phyloP scores from a whole-genome alignment of 1,140 invertebrate genomes.

The Protaetia brevitarsis region DNA sequence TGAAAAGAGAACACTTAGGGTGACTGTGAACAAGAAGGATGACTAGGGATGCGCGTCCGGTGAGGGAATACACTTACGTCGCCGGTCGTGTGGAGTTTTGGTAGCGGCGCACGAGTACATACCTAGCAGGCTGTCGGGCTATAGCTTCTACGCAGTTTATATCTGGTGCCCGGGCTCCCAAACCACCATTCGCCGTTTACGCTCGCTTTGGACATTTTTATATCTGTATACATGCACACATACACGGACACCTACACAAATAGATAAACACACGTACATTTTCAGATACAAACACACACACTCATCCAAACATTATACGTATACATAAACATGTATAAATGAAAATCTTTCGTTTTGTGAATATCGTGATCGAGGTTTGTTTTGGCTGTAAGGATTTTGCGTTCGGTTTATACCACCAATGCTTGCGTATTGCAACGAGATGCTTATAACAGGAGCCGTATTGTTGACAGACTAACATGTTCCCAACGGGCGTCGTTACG shows the following conservation, averaged over 20 bases:
- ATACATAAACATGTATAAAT: neutral
- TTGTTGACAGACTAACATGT: neutral
- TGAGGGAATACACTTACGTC: slow-evolving; percentile 14
- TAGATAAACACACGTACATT: neutral
- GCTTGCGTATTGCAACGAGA: neutral
- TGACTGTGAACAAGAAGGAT: slow-evolving; percentile 21
- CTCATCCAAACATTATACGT: neutral
- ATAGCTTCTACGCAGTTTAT: slow-evolving; percentile 21
- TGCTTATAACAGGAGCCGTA: neutral
- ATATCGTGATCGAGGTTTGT: slow-evolving; percentile 1
- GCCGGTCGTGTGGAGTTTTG: slow-evolving; percentile 1
- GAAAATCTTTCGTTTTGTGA: neutral
- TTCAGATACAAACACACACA: neutral
- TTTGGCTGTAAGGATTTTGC: slow-evolving; percentile 9
- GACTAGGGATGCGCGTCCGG: slow-evolving; percentile 10
- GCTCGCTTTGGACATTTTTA: slow-evolving; percentile 24
- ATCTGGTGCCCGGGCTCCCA: slow-evolving; percentile 21
- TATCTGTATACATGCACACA: neutral
- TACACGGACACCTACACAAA: neutral
- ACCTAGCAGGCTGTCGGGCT: slow-evolving; percentile 7
- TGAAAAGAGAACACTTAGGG: slow-evolving; percentile 22
- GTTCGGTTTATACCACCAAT: neutral
- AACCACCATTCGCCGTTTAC: slow-evolving; percentile 19
- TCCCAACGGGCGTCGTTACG: neutral
- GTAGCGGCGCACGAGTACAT: slow-evolving; percentile 12